phyloP scores from a whole-genome alignment of 2,797 vertebrate genomes.

The Philypnodon macrostomus region DNA sequence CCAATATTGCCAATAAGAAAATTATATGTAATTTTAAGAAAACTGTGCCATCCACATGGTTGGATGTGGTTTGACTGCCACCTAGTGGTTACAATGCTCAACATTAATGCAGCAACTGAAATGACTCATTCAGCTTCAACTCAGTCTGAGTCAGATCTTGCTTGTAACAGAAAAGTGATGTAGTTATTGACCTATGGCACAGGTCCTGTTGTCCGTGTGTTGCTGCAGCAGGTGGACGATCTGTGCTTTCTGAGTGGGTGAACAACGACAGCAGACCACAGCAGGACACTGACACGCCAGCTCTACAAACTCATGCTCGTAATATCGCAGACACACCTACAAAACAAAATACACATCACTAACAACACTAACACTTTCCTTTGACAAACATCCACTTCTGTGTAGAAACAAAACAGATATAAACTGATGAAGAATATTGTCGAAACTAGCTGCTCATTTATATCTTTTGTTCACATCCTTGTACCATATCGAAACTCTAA shows the following conservation, averaged over 20 bases:
- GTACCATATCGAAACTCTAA: conserved; percentile 13
- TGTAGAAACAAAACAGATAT: no score
- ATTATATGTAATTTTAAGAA: no score
- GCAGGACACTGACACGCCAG: conserved; percentile 95
- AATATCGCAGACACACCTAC: conserved; percentile 92
- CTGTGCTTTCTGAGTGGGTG: conserved; percentile 94
- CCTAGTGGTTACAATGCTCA: conserved; percentile 56
- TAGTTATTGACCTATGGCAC: conserved; percentile 86
- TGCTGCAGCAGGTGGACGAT: conserved; percentile 89
- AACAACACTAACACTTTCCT: no score
- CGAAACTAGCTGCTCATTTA: no score
- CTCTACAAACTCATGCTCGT: conserved; percentile 95
- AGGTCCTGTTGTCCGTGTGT: conserved; percentile 89
- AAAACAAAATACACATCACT: neutral
- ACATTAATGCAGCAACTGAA: no score
- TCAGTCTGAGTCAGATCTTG: no score
- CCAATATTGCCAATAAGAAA: no score
- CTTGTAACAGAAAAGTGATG: no score
- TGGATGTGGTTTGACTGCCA: conserved; percentile 45
- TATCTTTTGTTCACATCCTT: conserved; percentile 9
- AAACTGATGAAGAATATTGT: no score
- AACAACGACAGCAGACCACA: conserved; percentile 95
- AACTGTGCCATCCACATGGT: no score
- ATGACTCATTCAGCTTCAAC: no score
- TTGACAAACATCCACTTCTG: no score